Base-by-base conservation (phyloP, 2,888 invertebrate species). In the Timema podura region DNA sequence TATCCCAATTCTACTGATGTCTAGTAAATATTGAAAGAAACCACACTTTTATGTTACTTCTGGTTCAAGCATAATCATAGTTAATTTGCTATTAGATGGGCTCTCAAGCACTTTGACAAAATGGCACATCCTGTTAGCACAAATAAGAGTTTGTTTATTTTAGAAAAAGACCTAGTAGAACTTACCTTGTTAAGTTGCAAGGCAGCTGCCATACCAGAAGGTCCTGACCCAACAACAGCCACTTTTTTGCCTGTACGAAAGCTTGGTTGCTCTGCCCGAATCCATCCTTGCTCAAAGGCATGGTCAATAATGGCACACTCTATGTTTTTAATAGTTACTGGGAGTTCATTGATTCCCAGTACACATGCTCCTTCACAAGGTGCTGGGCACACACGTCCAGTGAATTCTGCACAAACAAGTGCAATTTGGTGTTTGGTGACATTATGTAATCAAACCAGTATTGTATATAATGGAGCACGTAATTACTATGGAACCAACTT, bases 291-390 rank as follows among this genome's bases (percentile, higher is more conserved):
- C 66, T 97, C 95, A 81, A 96, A 99, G 11, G 96, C 99, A 83
- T 96, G 90, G 84, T 99, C 99, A 76, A 99, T 98, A 80, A 99
- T 99, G 70, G 98, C 90, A 81, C 98, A 98, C 84, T 99, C 99
- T 77, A 99, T 98, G 81, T 97, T 97, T 84, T 99, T 99, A 81
- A 99, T 99, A 73, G 98, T 98, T 45, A 99, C 99, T 11, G 98
- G 88, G 5, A 97, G 96, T 77, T 96, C 94, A 30, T 95, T 96
- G 79, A 99, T 99, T 16, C 89, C 97, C 74, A 98, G 83, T 71
- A 98, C 98, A 81, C 99, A 99, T 5, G 98, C 96, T 66, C 96
- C 98, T 83, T 99, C 99, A 82, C 99, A 99, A 9, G 99, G 98
- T 10, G 99, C 99, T 2, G 98, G 95, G 75, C 95, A 95, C 16